Evolutionary conservation across 1,140 invertebrate genomes (phyloP).

Genomic region (Trachelipus rathkii): DNA sequence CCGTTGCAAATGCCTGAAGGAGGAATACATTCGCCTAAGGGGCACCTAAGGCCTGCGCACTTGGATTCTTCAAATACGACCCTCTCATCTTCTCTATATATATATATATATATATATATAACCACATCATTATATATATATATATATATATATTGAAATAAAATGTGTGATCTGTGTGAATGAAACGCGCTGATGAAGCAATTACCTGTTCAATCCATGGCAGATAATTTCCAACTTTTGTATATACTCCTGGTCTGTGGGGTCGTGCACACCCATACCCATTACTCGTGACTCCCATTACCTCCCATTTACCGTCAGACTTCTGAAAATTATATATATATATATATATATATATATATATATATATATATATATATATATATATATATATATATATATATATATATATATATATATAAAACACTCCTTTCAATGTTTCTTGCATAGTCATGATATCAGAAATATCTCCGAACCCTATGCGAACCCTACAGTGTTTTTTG

Average conservation of each 20-base stretch:
- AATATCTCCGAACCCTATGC: no score
- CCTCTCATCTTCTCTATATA: background rate
- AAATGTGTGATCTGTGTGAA: no score
- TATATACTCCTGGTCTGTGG: conserved; percentile 75
- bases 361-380: background rate
- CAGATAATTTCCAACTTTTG: conserved; percentile 65
- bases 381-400: background rate
- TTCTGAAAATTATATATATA: conserved; percentile 48
- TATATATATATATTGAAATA: conserved; percentile 11
- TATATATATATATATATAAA: no score
- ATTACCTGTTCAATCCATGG: conserved; percentile 63
- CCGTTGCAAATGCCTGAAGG: conserved; percentile 17
- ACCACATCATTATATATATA: background rate
- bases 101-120: background rate
- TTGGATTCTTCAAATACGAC: background rate
- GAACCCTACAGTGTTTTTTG: background rate
- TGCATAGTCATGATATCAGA: no score
- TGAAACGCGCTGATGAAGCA: background rate
- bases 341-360: background rate
- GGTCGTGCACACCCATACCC: conserved; percentile 74
- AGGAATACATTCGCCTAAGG: conserved; percentile 22
- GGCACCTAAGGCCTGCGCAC: conserved; percentile 21
- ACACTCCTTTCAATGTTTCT: no score
- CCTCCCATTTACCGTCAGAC: conserved; percentile 47
- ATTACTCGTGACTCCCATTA: conserved; percentile 58